Evolutionary conservation across 1,140 invertebrate genomes (phyloP), one percentile per base, ranked within the genome.

Genomic region (Oscheius sp.): DNA sequence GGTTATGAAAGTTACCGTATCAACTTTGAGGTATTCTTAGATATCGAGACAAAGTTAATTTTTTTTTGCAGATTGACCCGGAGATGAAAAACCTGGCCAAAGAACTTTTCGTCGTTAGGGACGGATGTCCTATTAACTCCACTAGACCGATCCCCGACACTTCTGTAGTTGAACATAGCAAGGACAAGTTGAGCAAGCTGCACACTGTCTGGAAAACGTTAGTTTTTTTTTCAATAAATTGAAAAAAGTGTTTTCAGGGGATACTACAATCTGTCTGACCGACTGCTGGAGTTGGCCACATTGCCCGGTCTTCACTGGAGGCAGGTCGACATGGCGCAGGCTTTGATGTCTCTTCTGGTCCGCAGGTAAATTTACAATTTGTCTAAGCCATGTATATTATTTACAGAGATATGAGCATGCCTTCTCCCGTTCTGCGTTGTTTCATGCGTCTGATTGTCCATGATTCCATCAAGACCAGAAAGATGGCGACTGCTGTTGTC

Each of bases 321-420:
- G 26, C 90, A 91, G 79, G 87, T 90, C 64, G 87, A 90, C 58
- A 89, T 94, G 82, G 89, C 89, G 26, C 88, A 92, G 79, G 88
- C 88, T 49, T 89, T 94, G 80, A 86, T 95, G 3, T 87, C 87
- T 10, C 85, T 89, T 45, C 86, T 93, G 32, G 87, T 91, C 1
- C 89, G 92, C 1, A 38, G 69, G 61, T 1, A 38, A 32, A 15
- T 59, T 0, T 88, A 90, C 88, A 90, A 0, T 89, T 93, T 3
- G 85, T 87, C n/a, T 88, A 38, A 32, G 13, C 10, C 26, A 63
- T 32, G 18, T 36, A 63, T 63, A 32, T 42, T 59, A 10, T 15
- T 59, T 59, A 13, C 55, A 63, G 61, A 1, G 69, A 71, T 28
- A 49, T 42, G 13, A 38, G 59, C 15, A 31, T 64, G n/a, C 46